phyloP scores from a whole-genome alignment of 2,888 invertebrate genomes.

The Archips xylosteana region DNA sequence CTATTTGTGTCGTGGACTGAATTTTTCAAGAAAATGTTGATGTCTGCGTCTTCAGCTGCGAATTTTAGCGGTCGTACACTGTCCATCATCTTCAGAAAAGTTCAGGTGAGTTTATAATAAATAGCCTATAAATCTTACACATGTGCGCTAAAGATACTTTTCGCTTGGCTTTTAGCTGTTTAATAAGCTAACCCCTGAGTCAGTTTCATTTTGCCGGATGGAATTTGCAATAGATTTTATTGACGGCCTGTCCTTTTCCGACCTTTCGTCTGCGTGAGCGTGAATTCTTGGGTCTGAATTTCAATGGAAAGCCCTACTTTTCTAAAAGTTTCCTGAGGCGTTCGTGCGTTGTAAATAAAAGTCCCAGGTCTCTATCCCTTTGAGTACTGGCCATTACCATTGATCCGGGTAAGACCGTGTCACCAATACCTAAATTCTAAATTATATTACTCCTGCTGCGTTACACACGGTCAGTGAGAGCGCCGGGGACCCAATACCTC shows the following conservation, averaged over 20 bases:
- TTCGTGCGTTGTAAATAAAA: conserved; percentile 1
- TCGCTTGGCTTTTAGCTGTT: conserved; percentile 7
- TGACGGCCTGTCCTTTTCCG: conserved; percentile 23
- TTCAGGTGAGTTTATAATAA: conserved; percentile 49
- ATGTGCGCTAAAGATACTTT: background rate
- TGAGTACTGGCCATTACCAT: background rate
- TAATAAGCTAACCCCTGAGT: conserved; percentile 13
- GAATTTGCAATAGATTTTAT: conserved; percentile 26
- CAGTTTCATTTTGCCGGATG: conserved; percentile 8
- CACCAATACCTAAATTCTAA: background rate
- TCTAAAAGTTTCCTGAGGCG: conserved; percentile 3
- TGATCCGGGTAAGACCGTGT: conserved; percentile 5
- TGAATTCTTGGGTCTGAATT: conserved; percentile 1
- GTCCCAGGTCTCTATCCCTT: background rate
- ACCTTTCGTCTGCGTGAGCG: conserved; percentile 6
- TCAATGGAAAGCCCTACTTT: conserved; percentile 3
- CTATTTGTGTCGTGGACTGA: conserved; percentile 31
- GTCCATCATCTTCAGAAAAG: conserved; percentile 72
- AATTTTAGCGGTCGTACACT: conserved; percentile 67
- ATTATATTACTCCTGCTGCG: too few species aligned
- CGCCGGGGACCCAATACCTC: too few species aligned
- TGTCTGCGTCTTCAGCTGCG: conserved; percentile 62
- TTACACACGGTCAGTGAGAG: too few species aligned
- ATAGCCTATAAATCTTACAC: conserved; percentile 20
- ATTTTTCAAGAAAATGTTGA: conserved; percentile 63